Evolutionary conservation across 2,888 invertebrate species (phyloP), one percentile per base, ranked within the genome.

Genomic region (Hirtodrosophila cameraria): DNA sequence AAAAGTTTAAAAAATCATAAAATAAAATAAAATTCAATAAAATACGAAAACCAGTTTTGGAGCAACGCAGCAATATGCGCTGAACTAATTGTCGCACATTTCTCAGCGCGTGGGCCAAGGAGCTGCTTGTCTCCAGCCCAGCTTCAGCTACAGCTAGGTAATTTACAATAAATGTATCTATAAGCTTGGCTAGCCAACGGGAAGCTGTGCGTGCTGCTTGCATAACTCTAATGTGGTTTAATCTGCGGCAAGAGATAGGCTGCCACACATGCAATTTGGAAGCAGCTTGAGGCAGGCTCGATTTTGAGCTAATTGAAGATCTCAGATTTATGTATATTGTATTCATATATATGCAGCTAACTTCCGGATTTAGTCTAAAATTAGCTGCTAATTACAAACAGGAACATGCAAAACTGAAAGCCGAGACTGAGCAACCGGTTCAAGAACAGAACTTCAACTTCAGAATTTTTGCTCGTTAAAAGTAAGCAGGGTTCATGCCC

Each of bases 51-150:
- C 85, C 49, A 35, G 82, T 85, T 78, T 75, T 46, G 23, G 30
- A 48, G 60, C 54, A 48, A 58, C 54, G 6, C 23, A 2, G 23
- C 23, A 23, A 23, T 7, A 23, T 23, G 23, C 23, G 58, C 79
- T 65, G 74, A 81, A 75, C 88, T 84, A 84, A 87, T 84, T 87
- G 83, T 86, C 77, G 83, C 87, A 72, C 84, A 78, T 86, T 75
- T 78, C 79, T 86, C 82, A 81, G 55, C 54, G 79, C 76, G 85
- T 81, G 84, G 84, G 86, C 76, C 59, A 70, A 67, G 59, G 67
- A 77, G 64, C 54, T 62, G 45, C 45, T 6, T 54, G 12, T 27
- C n/a, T n/a, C n/a, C n/a, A n/a, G n/a, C n/a, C n/a, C n/a, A n/a
- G 63, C 55, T 63, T 52, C 57, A 62, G 52, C 53, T 55, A 41